Conservation (phyloP, 2,888 invertebrate species). For the Ochropleura leucogaster region DNA sequence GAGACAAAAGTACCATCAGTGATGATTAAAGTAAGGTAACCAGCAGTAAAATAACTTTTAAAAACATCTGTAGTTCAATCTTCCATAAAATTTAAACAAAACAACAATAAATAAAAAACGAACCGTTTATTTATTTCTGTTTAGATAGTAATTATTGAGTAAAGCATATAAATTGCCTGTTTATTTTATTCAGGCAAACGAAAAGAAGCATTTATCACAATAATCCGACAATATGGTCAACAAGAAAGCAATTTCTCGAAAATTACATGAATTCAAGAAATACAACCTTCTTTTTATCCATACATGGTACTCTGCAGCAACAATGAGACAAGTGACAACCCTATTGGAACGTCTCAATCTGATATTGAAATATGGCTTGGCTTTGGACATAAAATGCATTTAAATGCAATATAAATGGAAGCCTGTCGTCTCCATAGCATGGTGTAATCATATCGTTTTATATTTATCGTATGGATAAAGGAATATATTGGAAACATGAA, state of each 20-base stretch:
- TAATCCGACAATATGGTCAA: background rate
- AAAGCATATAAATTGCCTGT: background rate
- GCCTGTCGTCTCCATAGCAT: constrained; percentile 24
- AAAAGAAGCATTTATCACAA: background rate
- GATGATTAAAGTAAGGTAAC: background rate
- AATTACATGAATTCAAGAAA: background rate
- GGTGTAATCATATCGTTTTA: constrained; percentile 35
- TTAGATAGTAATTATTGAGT: background rate
- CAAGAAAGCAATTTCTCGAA: constrained; percentile 2
- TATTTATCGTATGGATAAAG: constrained; percentile 17
- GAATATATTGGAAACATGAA: background rate
- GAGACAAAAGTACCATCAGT: background rate
- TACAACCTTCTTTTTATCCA: background rate
- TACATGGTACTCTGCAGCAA: background rate
- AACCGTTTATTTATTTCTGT: too few species aligned
- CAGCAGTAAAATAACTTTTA: background rate
- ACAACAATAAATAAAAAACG: background rate
- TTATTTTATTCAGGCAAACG: background rate
- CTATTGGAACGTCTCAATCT: constrained; percentile 55
- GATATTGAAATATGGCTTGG: constrained; percentile 63
- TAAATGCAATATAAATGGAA: constrained; percentile 56
- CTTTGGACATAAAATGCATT: constrained; percentile 58
- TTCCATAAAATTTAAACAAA: background rate
- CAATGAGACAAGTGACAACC: constrained; percentile 47
- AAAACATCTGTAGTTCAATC: background rate